phyloP scores from a whole-genome alignment of 2,113 vertebrate species.

The Gallinago paraguaiae region DNA sequence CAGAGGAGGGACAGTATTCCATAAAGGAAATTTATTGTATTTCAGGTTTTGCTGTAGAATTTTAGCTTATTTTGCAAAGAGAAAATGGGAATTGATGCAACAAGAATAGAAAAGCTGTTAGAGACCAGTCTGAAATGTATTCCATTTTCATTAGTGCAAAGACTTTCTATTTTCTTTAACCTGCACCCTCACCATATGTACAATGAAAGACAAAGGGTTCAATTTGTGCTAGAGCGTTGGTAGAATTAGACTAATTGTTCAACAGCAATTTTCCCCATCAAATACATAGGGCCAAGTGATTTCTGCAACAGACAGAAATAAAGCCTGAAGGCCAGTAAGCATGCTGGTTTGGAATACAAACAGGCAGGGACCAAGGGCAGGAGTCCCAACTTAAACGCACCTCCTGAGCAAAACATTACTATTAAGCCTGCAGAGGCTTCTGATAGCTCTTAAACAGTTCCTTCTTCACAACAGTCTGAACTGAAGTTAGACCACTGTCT shows the following conservation, averaged over 20 bases:
- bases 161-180: background rate
- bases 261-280: background rate
- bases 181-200: background rate
- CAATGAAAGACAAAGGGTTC: background rate
- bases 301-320: background rate
- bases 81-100: background rate
- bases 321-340: background rate
- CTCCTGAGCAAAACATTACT: background rate
- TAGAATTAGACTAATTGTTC: conserved; percentile 23
- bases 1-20: background rate
- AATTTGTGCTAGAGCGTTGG: background rate
- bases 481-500: background rate
- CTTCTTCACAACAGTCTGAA: background rate
- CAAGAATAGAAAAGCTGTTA: conserved; percentile 6
- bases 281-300: background rate
- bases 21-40: background rate
- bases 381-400: background rate
- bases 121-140: background rate
- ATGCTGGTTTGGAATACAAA: background rate
- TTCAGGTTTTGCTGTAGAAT: background rate
- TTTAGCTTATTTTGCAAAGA: background rate
- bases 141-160: conserved; percentile 18
- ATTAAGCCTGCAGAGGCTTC: background rate
- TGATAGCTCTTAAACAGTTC: background rate
- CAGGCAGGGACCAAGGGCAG: background rate